A percentile compares a stretch with the other conserved stretches of the same genome.
These are phyloP conservation scores for Listronotus oregonensis DNA, from an alignment of 1,140 invertebrate genomes.

Conservation along the genomic window DNA sequence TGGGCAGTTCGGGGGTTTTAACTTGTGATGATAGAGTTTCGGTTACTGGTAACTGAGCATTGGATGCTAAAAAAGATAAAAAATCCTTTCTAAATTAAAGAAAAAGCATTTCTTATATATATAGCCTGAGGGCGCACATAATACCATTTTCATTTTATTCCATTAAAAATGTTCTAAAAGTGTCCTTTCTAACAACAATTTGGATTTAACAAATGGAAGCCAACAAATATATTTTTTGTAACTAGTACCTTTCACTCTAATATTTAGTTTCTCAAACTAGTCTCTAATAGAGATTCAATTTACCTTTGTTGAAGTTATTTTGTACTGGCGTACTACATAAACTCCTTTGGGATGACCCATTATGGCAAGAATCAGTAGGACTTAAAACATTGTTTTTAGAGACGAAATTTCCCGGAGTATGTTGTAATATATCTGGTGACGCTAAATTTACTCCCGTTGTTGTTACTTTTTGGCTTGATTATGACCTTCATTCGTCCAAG, in stretches of 20 bases:
- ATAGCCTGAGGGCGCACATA: too few relatives aligned
- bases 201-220: too few relatives aligned
- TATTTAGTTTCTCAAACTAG: too few relatives aligned
- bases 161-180: too few relatives aligned
- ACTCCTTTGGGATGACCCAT: constrained; percentile 43
- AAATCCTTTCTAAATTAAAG: too few relatives aligned
- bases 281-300: too few relatives aligned
- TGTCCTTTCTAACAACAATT: too few relatives aligned
- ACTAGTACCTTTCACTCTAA: too few relatives aligned
- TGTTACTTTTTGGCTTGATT: constrained; percentile 39
- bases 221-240: too few relatives aligned
- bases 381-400: constrained; percentile 63
- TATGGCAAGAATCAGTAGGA: constrained; percentile 55
- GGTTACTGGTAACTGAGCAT: constrained; percentile 35
- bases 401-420: constrained; percentile 53
- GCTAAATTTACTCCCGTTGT: constrained; percentile 39
- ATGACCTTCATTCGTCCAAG: constrained; percentile 79
- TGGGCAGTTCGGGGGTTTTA: constrained; percentile 25
- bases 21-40: constrained; percentile 11
- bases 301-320: constrained; percentile 39
- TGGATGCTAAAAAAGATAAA: constrained; percentile 23
- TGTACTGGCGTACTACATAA: constrained; percentile 45
- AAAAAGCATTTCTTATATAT: too few relatives aligned
- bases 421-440: constrained; percentile 52
- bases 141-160: too few relatives aligned